Evolutionary conservation across 1,140 invertebrate species (phyloP).

Genomic region (Copidosoma floridanum): DNA sequence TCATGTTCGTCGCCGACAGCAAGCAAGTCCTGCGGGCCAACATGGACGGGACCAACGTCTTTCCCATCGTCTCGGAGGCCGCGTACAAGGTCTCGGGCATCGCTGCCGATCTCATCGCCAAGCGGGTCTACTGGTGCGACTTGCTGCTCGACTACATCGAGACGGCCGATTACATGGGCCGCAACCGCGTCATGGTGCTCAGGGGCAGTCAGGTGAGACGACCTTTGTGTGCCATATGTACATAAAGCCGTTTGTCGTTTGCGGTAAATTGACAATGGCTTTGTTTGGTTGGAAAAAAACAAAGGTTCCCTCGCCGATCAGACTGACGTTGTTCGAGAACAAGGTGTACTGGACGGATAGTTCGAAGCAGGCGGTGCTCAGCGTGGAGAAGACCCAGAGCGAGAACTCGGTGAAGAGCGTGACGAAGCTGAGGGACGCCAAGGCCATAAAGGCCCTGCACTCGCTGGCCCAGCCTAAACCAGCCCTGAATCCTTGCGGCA

Average conservation of each 20-base stretch:
- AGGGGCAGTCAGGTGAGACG: constrained; percentile 57
- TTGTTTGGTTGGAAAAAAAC: too few species aligned
- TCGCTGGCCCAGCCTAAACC: constrained; percentile 68
- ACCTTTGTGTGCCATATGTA: too few species aligned
- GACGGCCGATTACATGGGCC: constrained; percentile 92
- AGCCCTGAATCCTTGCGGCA: constrained; percentile 84
- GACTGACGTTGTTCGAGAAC: constrained; percentile 86
- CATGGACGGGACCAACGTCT: constrained; percentile 85
- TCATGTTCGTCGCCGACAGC: constrained; percentile 93
- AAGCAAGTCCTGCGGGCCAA: constrained; percentile 84
- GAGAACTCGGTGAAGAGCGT: constrained; percentile 74
- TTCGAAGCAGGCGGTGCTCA: constrained; percentile 91
- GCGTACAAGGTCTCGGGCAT: constrained; percentile 88
- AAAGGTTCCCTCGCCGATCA: constrained; percentile 84
- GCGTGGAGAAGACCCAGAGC: constrained; percentile 85
- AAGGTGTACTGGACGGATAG: constrained; percentile 93
- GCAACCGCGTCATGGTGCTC: constrained; percentile 73
- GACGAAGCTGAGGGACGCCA: constrained; percentile 80
- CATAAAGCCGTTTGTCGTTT: too few species aligned
- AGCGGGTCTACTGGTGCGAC: constrained; percentile 95
- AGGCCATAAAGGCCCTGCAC: constrained; percentile 81
- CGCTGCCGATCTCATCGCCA: constrained; percentile 81
- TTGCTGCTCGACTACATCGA: constrained; percentile 96
- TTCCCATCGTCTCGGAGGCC: constrained; percentile 83
- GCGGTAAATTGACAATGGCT: too few species aligned